Conservation (phyloP, 2,797 vertebrate species). For the Rhinophrynus dorsalis region DNA sequence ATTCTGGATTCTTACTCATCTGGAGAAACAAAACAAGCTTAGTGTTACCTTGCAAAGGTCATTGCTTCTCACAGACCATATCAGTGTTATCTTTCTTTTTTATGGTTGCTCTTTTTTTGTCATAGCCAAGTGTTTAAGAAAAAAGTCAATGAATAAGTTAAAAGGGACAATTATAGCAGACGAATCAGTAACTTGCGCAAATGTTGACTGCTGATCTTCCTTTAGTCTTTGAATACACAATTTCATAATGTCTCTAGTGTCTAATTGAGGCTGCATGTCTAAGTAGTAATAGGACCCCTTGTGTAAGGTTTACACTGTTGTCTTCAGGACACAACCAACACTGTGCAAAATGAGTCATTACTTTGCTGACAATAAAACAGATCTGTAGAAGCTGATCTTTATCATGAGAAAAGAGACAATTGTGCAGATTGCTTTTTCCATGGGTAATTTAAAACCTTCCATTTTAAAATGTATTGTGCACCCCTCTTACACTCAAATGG, state of each 20-base stretch:
- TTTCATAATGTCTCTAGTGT: conserved; percentile 23
- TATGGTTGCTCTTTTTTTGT: conserved; percentile 14
- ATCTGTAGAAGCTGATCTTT: conserved; percentile 61
- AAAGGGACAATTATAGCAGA: conserved; percentile 17
- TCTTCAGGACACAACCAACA: conserved; percentile 52
- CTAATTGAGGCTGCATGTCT: conserved; percentile 37
- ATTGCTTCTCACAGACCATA: conserved; percentile 24
- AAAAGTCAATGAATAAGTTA: conserved; percentile 18
- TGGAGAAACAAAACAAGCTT: conserved; percentile 16
- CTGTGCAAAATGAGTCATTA: conserved; percentile 59
- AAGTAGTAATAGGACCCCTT: conserved; percentile 54
- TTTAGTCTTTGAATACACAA: conserved; percentile 14
- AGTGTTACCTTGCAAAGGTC: conserved; percentile 22
- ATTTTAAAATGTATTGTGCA: too few species aligned
- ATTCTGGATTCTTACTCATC: conserved; percentile 15
- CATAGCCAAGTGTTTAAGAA: conserved; percentile 41
- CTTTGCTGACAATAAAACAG: conserved; percentile 57
- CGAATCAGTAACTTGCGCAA: conserved; percentile 34
- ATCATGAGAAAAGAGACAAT: conserved; percentile 57
- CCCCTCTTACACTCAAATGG: too few species aligned
- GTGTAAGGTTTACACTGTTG: conserved; percentile 61
- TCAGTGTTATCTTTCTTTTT: conserved; percentile 41
- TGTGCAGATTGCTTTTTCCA: conserved; percentile 54
- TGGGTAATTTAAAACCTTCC: conserved; percentile 58
- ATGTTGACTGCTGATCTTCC: conserved; percentile 23